A percentile compares a stretch with the other conserved stretches of the same genome.
Evolutionary conservation across 2,888 invertebrate genomes (phyloP).

Genomic region (Cephalotes varians): DNA sequence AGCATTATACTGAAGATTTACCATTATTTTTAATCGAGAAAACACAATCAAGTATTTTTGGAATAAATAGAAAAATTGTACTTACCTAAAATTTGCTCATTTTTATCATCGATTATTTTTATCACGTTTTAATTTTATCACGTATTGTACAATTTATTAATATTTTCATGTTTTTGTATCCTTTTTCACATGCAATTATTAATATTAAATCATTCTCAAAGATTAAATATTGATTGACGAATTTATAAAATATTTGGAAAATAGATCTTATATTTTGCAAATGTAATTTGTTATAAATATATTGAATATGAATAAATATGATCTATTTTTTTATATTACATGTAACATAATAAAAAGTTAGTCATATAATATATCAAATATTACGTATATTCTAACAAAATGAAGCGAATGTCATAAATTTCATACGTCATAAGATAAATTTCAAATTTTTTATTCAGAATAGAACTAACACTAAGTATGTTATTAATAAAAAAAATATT

Average conservation of each 20-base stretch:
- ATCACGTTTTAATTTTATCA: not conserved
- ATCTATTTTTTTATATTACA: not conserved
- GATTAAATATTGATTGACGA: not conserved
- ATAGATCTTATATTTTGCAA: not conserved
- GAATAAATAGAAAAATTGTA: not conserved
- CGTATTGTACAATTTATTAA: not conserved
- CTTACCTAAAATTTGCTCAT: not conserved
- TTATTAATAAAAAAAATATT: slow-evolving; percentile 5
- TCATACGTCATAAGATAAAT: too few relatives aligned
- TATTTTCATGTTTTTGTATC: not conserved
- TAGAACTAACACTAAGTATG: not conserved
- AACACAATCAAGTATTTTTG: not conserved
- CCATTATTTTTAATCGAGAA: not conserved
- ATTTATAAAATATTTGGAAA: not conserved
- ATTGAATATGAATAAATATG: not conserved
- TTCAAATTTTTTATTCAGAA: not conserved
- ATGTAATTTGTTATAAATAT: not conserved
- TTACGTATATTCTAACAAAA: not conserved
- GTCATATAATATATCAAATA: not conserved
- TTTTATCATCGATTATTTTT: not conserved
- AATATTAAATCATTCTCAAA: not conserved
- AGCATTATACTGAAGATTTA: too few relatives aligned
- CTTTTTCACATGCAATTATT: not conserved
- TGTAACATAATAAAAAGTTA: not conserved
- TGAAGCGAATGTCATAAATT: not conserved